phyloP scores from a whole-genome alignment of 2,888 invertebrate genomes.

The Ferdinandea cuprea region DNA sequence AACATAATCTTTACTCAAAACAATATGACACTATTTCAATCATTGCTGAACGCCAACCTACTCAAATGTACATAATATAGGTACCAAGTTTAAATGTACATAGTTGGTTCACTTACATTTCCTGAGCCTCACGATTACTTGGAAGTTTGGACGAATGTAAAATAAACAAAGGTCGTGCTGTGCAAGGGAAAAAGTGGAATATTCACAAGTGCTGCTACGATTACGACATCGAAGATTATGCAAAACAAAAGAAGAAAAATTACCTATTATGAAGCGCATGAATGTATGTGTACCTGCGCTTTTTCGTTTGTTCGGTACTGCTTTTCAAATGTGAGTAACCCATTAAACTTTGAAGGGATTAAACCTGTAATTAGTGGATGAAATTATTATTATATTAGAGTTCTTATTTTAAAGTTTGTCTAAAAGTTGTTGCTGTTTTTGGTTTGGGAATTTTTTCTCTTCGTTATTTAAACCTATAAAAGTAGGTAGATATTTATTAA shows the following conservation, averaged over 20 bases:
- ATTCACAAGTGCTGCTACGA: constrained; percentile 23
- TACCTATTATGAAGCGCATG: constrained; percentile 27
- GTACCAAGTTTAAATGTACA: no score
- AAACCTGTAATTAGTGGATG: constrained; percentile 55
- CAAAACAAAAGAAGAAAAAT: background rate
- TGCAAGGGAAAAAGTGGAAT: constrained; percentile 9
- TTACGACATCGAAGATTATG: constrained; percentile 14
- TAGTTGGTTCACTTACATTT: no score
- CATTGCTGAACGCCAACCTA: no score
- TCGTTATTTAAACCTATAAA: no score
- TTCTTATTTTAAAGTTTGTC: background rate
- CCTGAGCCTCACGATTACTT: no score
- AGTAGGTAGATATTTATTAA: no score
- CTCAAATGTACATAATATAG: no score
- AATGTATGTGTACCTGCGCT: background rate
- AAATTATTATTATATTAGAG: constrained; percentile 24
- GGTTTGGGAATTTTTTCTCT: no score
- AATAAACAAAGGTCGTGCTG: constrained; percentile 30
- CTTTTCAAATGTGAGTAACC: constrained; percentile 22
- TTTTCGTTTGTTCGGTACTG: background rate
- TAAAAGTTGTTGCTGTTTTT: background rate
- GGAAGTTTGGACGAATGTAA: no score
- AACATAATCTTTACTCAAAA: no score
- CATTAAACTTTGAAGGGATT: constrained; percentile 30
- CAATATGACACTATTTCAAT: no score